Conservation (phyloP, 2,888 invertebrate genomes). For the Ganaspis brasiliensis region DNA sequence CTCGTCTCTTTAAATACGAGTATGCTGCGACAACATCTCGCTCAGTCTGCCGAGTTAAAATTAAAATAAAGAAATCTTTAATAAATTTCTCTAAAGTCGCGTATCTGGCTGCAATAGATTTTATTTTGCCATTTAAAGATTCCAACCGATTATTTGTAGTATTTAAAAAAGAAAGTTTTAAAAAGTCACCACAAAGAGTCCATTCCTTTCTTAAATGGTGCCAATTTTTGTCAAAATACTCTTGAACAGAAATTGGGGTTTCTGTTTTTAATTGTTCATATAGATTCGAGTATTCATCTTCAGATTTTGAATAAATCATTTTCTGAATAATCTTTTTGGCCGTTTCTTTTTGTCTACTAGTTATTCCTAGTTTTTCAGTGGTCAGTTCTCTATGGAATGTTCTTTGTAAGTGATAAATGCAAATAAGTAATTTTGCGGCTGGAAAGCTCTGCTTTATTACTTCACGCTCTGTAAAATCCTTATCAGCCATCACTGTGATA, state of each 20-base stretch:
- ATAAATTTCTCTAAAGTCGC: neutral
- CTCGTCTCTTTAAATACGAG: neutral
- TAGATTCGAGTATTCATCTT: no score
- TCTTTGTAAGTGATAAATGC: neutral
- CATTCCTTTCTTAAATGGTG: neutral
- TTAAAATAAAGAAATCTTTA: neutral
- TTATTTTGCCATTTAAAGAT: neutral
- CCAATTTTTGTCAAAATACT: no score
- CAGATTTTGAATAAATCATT: no score
- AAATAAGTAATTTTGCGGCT: neutral
- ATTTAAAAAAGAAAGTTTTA: neutral
- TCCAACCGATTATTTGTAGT: neutral
- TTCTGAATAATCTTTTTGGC: no score
- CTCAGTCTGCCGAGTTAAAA: neutral
- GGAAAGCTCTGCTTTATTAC: neutral
- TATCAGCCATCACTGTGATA: neutral
- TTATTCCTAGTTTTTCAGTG: neutral
- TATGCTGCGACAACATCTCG: neutral
- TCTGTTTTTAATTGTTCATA: no score
- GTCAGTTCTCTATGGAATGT: neutral
- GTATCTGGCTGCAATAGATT: neutral
- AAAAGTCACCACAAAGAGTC: neutral
- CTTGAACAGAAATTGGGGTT: no score
- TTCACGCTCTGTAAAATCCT: constrained; percentile 5
- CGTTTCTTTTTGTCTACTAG: no score